Base-by-base conservation (phyloP, 2,888 invertebrate genomes). In the Epiblema foenella region DNA sequence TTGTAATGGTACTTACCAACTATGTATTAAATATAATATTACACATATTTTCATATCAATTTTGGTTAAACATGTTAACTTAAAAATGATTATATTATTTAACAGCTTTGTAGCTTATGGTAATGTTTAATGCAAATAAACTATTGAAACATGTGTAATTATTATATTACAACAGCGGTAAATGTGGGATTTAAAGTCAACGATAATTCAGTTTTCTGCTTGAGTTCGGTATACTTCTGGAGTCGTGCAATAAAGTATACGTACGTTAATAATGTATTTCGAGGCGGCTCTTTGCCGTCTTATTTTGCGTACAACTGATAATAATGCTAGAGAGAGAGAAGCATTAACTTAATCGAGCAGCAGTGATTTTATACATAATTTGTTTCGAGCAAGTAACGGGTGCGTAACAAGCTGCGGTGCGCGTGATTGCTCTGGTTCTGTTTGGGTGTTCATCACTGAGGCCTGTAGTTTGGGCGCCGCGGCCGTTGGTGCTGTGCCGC, bases 401-500 rank as follows among this genome's bases (percentile, higher is more conserved):
- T 64, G 64, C 63, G 11, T 64, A 64, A 64, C 52, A 24, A 64
- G 52, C 64, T 51, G 63, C 60, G 60, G 46, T 60, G 46, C 60
- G 63, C 11, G 24, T 54, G 64, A 64, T 64, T 64, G 64, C 64
- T 54, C 64, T 63, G 24, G 60, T 60, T 60, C 60, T 64, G 64
- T 64, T 64, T 64, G 15, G 64, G 64, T 64, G 63, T 63, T 63
- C 64, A 64, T 64, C 64, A 54, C 15, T n/a, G 52, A 54, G 64
- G 54, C 64, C 54, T 64, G 24, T 64, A 64, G 64, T 64, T 64
- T 64, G 64, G 64, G 64, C 39, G 52, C 52, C 64, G 64, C 60
- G 49, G 49, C 60, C 60, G 46, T 39, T 60, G 60, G 11, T 39
- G 49, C 52, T 51, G 29, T 37, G 51, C 63, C 63, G 51, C 66